Conservation (phyloP, 1,140 invertebrate genomes). For the Heliconius melpomene region DNA sequence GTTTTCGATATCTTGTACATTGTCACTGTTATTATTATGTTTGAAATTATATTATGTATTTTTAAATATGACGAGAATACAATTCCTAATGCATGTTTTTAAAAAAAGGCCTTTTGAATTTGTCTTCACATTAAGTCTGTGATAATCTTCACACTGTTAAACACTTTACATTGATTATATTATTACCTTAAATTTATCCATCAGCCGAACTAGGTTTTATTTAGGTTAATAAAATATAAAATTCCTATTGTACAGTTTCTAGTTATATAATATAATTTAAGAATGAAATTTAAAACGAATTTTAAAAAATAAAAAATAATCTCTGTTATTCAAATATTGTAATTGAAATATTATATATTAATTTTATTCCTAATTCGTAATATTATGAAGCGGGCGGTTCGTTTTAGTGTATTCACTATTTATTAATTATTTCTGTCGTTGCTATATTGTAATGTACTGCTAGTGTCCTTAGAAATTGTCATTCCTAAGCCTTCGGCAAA, state of each 20-base stretch:
- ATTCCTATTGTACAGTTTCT: conserved; percentile 38
- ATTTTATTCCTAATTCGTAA: conserved; percentile 24
- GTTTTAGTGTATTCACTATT: conserved; percentile 26
- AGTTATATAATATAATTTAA: conserved; percentile 31
- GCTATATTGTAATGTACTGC: neutral
- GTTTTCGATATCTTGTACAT: neutral
- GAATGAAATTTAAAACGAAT: conserved; percentile 31
- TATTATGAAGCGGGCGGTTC: conserved; percentile 5
- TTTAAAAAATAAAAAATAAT: conserved; percentile 31
- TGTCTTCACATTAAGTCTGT: conserved; percentile 47
- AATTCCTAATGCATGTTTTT: conserved; percentile 17
- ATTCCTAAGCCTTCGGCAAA: conserved; percentile 71
- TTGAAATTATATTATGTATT: neutral
- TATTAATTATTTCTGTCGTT: conserved; percentile 14
- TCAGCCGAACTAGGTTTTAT: conserved; percentile 10
- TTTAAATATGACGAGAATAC: conserved; percentile 14
- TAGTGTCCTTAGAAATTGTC: conserved; percentile 46
- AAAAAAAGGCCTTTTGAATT: conserved; percentile 25
- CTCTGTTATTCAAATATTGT: conserved; percentile 20
- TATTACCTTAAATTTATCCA: conserved; percentile 21
- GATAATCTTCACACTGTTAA: conserved; percentile 56
- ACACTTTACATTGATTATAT: conserved; percentile 27
- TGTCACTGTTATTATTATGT: conserved; percentile 9
- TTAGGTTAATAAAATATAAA: conserved; percentile 26
- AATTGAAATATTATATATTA: conserved; percentile 31